Percentiles rank a stretch among this genome's conserved stretches.
These are phyloP conservation scores for Pachycephala philippinensis DNA, from an alignment of 2,113 vertebrate genomes.

Conservation along the genomic window DNA sequence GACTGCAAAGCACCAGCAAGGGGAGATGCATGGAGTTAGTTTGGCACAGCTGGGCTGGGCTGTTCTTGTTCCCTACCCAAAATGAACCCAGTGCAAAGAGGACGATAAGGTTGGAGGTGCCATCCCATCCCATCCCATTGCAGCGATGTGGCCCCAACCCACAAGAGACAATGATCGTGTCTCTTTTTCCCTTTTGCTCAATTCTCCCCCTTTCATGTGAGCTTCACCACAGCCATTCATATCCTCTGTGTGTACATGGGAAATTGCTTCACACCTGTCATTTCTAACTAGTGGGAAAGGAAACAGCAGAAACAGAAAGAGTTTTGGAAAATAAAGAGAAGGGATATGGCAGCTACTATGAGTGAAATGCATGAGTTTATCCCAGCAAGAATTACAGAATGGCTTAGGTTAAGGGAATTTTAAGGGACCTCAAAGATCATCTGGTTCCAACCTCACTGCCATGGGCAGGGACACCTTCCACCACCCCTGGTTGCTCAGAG, in stretches of 20 bases:
- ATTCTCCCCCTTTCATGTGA: fast-evolving
- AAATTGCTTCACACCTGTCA: background rate
- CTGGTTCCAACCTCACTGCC: background rate
- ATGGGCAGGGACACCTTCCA: no score
- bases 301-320: background rate
- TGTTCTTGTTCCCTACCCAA: background rate
- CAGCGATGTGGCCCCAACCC: fast-evolving
- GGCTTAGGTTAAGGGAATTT: no score
- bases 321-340: background rate
- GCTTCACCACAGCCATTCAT: background rate
- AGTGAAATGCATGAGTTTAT: background rate
- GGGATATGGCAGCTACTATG: background rate
- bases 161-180: fast-evolving
- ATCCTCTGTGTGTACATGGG: background rate
- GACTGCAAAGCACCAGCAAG: background rate
- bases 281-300: background rate
- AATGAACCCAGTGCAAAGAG: background rate
- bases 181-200: background rate
- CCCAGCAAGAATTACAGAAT: background rate
- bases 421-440: background rate
- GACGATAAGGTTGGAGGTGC: background rate
- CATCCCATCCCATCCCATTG: no score
- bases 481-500: background rate
- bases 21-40: background rate
- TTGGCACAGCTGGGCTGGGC: background rate